Evolutionary conservation across 2,888 invertebrate species (phyloP).

Genomic region (Ophion ellenae): DNA sequence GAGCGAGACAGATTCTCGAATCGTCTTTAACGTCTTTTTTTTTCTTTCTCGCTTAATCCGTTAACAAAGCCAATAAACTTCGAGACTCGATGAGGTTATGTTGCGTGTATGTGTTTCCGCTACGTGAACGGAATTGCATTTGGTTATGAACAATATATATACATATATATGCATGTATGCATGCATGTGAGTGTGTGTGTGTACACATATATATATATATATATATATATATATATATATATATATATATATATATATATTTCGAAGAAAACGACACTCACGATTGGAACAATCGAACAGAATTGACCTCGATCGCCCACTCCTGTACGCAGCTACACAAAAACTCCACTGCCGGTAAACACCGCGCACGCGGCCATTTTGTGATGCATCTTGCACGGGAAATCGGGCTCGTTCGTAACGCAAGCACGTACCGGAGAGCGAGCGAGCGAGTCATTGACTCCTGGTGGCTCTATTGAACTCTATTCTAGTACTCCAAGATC

Average conservation of each 20-base stretch:
- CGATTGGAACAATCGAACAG: conserved; percentile 1
- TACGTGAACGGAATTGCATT: conserved; percentile 57
- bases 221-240: too few species aligned
- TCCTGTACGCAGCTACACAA: too few species aligned
- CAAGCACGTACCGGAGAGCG: conserved; percentile 43
- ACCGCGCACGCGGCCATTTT: neutral
- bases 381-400: conserved; percentile 27
- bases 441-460: conserved; percentile 49
- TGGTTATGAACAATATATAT: neutral
- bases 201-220: too few species aligned
- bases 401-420: conserved; percentile 10
- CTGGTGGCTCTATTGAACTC: neutral
- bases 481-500: neutral
- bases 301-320: neutral
- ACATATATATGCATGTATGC: too few species aligned
- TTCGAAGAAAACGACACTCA: neutral
- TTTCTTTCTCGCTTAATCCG: neutral
- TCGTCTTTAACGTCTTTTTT: conserved; percentile 17
- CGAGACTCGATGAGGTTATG: neutral
- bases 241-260: too few species aligned
- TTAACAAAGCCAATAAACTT: conserved; percentile 23
- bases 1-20: conserved; percentile 6
- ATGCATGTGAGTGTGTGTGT: too few species aligned
- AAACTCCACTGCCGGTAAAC: too few species aligned
- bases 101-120: conserved; percentile 20